Evolutionary conservation across 2,113 vertebrate genomes (phyloP).

Genomic region (Cygnus buccinator): DNA sequence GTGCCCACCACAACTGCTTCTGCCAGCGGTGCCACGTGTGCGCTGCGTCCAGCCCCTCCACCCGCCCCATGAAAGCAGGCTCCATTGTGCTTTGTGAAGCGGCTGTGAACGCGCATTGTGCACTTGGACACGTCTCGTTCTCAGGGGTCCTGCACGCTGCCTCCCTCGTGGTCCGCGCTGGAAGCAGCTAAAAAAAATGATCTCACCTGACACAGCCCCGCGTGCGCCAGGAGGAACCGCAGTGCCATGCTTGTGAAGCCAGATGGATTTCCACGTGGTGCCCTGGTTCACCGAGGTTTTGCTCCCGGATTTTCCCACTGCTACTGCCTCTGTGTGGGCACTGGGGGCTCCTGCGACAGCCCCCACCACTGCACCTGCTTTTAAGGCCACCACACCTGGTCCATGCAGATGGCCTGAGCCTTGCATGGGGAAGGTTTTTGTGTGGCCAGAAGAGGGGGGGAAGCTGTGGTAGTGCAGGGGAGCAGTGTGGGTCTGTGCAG

Average conservation of each 20-base stretch:
- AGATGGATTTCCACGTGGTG: neutral
- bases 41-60: accelerated
- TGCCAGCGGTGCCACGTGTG: accelerated
- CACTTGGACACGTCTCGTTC: neutral
- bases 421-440: neutral
- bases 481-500: neutral
- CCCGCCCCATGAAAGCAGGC: accelerated
- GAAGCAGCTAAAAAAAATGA: neutral
- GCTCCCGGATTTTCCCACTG: conserved; percentile 8
- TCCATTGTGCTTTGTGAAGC: accelerated
- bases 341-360: neutral
- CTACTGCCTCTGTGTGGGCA: neutral
- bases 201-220: neutral
- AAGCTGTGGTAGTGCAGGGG: too few species aligned
- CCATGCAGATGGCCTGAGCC: neutral
- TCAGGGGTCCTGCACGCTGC: neutral
- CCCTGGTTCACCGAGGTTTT: conserved; percentile 12
- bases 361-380: neutral
- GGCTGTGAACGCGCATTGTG: accelerated
- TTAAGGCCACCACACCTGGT: neutral
- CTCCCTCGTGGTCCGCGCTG: neutral
- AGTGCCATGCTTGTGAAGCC: neutral
- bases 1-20: neutral
- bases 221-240: neutral
- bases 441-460: too few species aligned